A percentile compares a stretch with the other conserved stretches of the same genome.
Conservation (phyloP, 2,113 vertebrate species). For the Hyperopisus bebe region DNA sequence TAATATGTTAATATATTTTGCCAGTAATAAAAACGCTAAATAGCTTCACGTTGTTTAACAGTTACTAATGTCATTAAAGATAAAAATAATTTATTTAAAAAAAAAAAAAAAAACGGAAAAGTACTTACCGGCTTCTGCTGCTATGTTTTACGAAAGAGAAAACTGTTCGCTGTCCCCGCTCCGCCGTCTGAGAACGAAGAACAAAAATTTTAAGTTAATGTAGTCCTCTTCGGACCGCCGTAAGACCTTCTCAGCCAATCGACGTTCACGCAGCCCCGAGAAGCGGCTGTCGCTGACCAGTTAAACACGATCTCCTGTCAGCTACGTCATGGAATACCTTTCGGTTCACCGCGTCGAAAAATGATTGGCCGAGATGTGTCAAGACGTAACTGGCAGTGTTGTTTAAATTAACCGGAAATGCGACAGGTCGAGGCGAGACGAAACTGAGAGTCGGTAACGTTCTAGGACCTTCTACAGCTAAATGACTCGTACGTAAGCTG, state of each 20-base stretch:
- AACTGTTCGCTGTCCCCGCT: slow-evolving; percentile 9
- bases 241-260: background rate
- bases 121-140: background rate
- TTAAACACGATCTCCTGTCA: background rate
- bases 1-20: background rate
- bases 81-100: background rate
- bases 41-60: background rate
- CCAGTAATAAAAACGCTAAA: background rate
- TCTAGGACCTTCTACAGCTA: background rate
- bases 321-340: background rate
- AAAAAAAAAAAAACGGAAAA: too few relatives aligned
- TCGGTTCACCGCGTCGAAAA: background rate
- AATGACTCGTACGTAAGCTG: background rate
- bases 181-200: background rate
- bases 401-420: slow-evolving; percentile 4
- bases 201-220: background rate
- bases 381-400: background rate
- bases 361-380: slow-evolving; percentile 9
- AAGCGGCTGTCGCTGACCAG: background rate
- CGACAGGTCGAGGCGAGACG: background rate
- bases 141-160: background rate
- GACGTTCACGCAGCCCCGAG: background rate
- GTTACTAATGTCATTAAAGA: background rate
- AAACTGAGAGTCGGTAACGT: background rate
- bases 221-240: background rate